Evolutionary conservation across 2,888 invertebrate species (phyloP).

Genomic region (Doris montereyensis): DNA sequence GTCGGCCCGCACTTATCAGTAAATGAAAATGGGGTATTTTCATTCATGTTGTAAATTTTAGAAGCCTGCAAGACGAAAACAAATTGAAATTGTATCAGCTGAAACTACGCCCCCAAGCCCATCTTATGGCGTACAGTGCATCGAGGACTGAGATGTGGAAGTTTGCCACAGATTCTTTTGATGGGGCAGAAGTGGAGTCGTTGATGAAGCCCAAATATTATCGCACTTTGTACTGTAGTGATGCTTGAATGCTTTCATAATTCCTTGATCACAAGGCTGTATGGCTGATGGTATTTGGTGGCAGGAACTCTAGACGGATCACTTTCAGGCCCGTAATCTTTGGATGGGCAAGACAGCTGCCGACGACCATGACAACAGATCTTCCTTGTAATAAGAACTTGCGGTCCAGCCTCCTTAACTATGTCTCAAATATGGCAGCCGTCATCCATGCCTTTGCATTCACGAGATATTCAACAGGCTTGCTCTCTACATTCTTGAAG

Average conservation of each 20-base stretch:
- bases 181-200: not conserved
- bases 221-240: conserved; percentile 30
- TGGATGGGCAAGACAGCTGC: conserved; percentile 51
- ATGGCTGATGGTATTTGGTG: conserved; percentile 51
- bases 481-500: conserved; percentile 45
- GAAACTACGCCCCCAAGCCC: not conserved
- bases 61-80: conserved; percentile 1
- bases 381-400: conserved; percentile 25
- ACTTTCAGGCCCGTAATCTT: conserved; percentile 40
- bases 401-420: conserved; percentile 46
- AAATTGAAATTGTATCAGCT: not conserved
- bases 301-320: conserved; percentile 49
- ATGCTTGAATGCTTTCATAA: conserved; percentile 48
- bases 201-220: not conserved
- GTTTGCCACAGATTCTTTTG: not conserved
- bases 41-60: too few relatives aligned
- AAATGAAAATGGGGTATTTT: too few relatives aligned
- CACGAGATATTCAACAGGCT: conserved; percentile 43
- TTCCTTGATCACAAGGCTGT: conserved; percentile 56
- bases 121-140: conserved; percentile 12
- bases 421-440: conserved; percentile 45
- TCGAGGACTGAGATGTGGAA: conserved; percentile 15
- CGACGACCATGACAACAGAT: conserved; percentile 46
- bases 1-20: too few relatives aligned
- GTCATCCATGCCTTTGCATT: conserved; percentile 52